Evolutionary conservation across 92 coral and sea anemone species (phyloP), one percentile per base, ranked within the genome.

Genomic region (Zoanthus sansibaricus): DNA sequence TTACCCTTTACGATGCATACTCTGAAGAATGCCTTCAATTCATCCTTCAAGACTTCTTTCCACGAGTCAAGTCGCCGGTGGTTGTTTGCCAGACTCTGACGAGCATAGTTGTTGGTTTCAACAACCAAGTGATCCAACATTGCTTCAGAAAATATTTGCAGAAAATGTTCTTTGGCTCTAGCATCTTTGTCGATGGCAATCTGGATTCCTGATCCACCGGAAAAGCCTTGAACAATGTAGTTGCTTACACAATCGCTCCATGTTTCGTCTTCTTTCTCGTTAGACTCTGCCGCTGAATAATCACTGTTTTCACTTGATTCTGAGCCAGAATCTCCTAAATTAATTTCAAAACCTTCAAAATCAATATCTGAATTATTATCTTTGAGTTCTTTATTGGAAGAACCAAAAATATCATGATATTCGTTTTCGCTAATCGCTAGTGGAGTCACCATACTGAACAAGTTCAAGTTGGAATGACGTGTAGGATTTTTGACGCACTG

Each of bases 1-100:
- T 71, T 49, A 74, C 87, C 87, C 86, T 52, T 83, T 68, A 83
- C 75, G 48, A 83, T 46, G 73, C 87, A 67, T 18, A 83, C 55
- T 69, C 87, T 69, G 75, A 83, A 64, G 73, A 59, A 80, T 20
- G 86, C 86, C 49, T 62, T 80, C 86, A 54, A 46, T 49, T 80
- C 72, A 48, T 21, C 46, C 71, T 80, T 80, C 52, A 8, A 31
- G 49, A 80, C 73, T 44, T 80, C 74, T 55, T 70, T 21, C 74
- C 86, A 64, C 46, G 72, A 8, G 71, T 33, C 73, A 80, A 61
- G 74, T 32, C 73, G 55, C 69, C 30, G 86, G 37, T 80, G 72
- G 25, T 80, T 80, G 73, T 80, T 70, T 42, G 86, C 74, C 47
- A 80, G 71, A 58, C 58, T 76, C 64, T 76, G 80, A 76, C 80